phyloP scores from a whole-genome alignment of 1,140 invertebrate genomes.

The Holcopasites calliopsidis region DNA sequence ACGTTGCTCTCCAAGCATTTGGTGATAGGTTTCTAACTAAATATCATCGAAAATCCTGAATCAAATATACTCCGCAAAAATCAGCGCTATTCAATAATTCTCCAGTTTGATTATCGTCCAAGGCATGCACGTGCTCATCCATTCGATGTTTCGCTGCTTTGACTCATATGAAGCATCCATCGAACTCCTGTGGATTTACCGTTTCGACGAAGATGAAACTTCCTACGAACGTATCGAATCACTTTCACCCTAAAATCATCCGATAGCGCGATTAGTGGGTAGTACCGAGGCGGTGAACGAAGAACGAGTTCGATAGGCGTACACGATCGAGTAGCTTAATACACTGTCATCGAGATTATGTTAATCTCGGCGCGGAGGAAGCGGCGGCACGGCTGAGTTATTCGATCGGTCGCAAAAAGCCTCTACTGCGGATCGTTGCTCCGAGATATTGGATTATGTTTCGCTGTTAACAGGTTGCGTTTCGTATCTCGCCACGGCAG shows the following conservation, averaged over 20 bases:
- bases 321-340: slow-evolving; percentile 34
- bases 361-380: slow-evolving; percentile 41
- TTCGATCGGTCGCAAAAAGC: slow-evolving; percentile 50
- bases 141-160: background rate
- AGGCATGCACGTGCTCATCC: too few relatives aligned
- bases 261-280: background rate
- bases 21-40: background rate
- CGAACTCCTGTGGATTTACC: background rate
- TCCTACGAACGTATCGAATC: too few relatives aligned
- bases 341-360: slow-evolving; percentile 50
- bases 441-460: slow-evolving; percentile 61
- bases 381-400: slow-evolving; percentile 33
- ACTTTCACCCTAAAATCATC: background rate
- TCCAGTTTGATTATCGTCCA: too few relatives aligned
- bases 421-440: slow-evolving; percentile 50
- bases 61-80: too few relatives aligned
- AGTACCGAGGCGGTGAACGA: background rate
- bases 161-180: background rate
- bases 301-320: slow-evolving; percentile 20
- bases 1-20: background rate
- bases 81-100: too few relatives aligned
- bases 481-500: slow-evolving; percentile 56
- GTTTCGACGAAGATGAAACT: too few relatives aligned
- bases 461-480: slow-evolving; percentile 62
- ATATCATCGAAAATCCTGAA: too few relatives aligned